Conservation (phyloP, 1,140 invertebrate species). For the Homalodisca vitripennis region DNA sequence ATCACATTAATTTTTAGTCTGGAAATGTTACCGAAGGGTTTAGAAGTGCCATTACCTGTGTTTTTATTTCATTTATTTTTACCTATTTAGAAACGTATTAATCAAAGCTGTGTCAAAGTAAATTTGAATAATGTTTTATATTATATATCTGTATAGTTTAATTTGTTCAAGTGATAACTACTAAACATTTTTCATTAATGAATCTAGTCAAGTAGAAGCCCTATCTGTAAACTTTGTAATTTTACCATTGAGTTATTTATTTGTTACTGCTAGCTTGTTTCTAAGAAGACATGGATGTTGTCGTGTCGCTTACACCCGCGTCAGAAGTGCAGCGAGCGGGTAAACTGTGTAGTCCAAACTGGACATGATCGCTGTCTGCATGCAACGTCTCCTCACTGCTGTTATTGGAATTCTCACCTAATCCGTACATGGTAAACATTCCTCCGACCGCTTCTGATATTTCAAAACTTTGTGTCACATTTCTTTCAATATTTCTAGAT, state of each 20-base stretch:
- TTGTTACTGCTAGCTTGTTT: slow-evolving; percentile 22
- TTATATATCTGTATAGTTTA: slow-evolving; percentile 18
- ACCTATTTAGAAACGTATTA: too few relatives aligned
- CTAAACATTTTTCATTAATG: slow-evolving; percentile 15
- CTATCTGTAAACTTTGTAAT: slow-evolving; percentile 25
- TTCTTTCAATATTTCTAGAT: too few relatives aligned
- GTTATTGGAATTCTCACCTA: slow-evolving; percentile 5
- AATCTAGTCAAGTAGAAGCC: slow-evolving; percentile 23
- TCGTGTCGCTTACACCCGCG: slow-evolving; percentile 6
- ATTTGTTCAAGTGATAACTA: slow-evolving; percentile 18
- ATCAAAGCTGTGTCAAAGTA: slow-evolving; percentile 21
- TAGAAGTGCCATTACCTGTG: neutral
- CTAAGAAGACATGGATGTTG: slow-evolving; percentile 13
- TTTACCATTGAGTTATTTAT: slow-evolving; percentile 23
- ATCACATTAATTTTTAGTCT: slow-evolving; percentile 1
- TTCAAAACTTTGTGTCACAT: neutral
- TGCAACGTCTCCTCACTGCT: slow-evolving; percentile 2
- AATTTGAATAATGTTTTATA: neutral
- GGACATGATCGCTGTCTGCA: slow-evolving; percentile 5
- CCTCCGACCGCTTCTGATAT: slow-evolving; percentile 15
- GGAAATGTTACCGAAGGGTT: neutral
- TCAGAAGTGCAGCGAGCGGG: neutral
- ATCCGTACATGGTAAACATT: neutral
- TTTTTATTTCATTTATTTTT: too few relatives aligned
- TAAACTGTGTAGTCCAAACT: slow-evolving; percentile 12